Evolutionary conservation across 2,113 vertebrate species (phyloP).

Genomic region (Lamprotornis superbus): DNA sequence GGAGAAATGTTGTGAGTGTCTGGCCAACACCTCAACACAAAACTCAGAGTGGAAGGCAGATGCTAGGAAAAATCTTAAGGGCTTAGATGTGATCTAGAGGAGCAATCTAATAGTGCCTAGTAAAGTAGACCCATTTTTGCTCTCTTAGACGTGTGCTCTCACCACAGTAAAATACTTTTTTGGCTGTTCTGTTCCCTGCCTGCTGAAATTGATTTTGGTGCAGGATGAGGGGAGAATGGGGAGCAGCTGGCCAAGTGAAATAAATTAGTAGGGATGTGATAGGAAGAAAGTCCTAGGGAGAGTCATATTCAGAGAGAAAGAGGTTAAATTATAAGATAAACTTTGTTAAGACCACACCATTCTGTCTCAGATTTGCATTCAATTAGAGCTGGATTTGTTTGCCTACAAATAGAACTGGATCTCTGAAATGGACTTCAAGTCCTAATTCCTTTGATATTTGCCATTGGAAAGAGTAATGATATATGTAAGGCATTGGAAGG

Average conservation of each 20-base stretch:
- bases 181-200: background rate
- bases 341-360: background rate
- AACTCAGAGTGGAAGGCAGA: background rate
- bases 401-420: background rate
- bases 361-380: background rate
- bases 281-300: background rate
- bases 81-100: background rate
- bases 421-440: background rate
- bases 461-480: background rate
- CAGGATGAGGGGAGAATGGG: fast-evolving
- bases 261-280: background rate
- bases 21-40: background rate
- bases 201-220: background rate
- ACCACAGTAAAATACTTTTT: background rate
- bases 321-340: background rate
- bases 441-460: background rate
- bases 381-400: background rate
- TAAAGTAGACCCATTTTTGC: background rate
- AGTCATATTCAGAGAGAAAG: background rate
- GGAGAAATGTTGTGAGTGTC: background rate
- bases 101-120: background rate
- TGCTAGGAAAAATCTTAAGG: background rate
- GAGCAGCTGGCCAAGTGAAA: background rate
- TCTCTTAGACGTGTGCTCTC: background rate
- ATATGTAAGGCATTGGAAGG: background rate